These are phyloP conservation scores for Gallinago jamesoni DNA, from an alignment of 2,113 vertebrate genomes.

Conservation along the genomic window DNA sequence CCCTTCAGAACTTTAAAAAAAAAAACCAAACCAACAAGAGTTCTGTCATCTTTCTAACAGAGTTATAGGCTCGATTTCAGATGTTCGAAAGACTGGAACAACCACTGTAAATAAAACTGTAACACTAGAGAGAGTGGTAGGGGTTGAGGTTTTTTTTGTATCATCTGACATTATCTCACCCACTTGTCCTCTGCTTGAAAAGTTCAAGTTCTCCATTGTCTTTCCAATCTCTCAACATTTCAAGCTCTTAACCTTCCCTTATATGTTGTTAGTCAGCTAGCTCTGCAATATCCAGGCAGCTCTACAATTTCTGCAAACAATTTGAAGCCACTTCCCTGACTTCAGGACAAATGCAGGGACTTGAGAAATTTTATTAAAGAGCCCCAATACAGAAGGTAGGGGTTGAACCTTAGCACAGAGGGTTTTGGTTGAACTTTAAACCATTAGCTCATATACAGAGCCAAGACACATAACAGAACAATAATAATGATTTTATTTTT, in stretches of 20 bases:
- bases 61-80: neutral
- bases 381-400: neutral
- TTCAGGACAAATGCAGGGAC: neutral
- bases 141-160: neutral
- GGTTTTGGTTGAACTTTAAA: neutral
- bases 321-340: neutral
- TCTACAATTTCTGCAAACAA: neutral
- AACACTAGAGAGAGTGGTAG: neutral
- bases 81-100: neutral
- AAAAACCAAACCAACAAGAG: neutral
- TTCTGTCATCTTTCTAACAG: neutral
- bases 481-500: neutral
- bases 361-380: neutral
- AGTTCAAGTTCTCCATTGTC: neutral
- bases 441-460: neutral
- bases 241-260: neutral
- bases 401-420: neutral
- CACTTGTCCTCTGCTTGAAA: neutral
- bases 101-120: neutral
- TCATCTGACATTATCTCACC: neutral
- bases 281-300: neutral
- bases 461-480: neutral
- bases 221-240: neutral
- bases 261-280: neutral
- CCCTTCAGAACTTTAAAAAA: neutral